Base-by-base conservation (phyloP, 1,140 invertebrate genomes). In the Drosophila sturtevanti region DNA sequence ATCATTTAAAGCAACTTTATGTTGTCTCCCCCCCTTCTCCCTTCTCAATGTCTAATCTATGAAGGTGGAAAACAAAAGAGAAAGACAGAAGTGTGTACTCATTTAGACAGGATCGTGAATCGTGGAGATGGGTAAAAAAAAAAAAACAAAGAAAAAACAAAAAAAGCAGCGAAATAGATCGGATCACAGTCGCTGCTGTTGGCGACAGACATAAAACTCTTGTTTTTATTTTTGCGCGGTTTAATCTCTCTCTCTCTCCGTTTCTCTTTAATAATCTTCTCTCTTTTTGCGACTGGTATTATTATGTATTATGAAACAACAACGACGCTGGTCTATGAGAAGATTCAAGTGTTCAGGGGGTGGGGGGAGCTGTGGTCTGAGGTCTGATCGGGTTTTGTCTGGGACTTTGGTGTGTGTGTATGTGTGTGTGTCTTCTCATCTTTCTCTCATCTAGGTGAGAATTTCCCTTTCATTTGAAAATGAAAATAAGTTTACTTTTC, bases 401-500 rank as follows among this genome's bases (percentile, higher is more conserved):
- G 14, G 2, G n/a, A 5, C 62, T 37, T n/a, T 22, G 31, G 14
- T n/a, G n/a, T 27, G 14, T 68, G 16, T 5, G 10, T 52, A 6
- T 18, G n/a, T n/a, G 14, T n/a, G n/a, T 27, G 6, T 14, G 16
- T 34, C 63, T 58, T 12, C 52, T 37, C 71, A 61, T 75, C 52
- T 51, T 52, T 31, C 59, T 74, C 76, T 77, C 77, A 82, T 84
- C 85, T 89, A 78, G 84, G 81, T 87, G 89, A 90, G 89, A 90
- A 89, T 90, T 90, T 90, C 89, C 89, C 89, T 90, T 90, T 90
- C 89, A 90, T 90, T 90, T 90, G 89, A 90, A 90, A 90, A 90
- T 81, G 89, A 90, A 90, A 90, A 90, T 90, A 85, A 77, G 77
- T 90, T 90, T 90, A 81, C 86, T 89, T 86, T 89, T 90, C 82